These are phyloP conservation scores for Catharus minimus DNA, from an alignment of 2,113 vertebrate species.

Conservation along the genomic window DNA sequence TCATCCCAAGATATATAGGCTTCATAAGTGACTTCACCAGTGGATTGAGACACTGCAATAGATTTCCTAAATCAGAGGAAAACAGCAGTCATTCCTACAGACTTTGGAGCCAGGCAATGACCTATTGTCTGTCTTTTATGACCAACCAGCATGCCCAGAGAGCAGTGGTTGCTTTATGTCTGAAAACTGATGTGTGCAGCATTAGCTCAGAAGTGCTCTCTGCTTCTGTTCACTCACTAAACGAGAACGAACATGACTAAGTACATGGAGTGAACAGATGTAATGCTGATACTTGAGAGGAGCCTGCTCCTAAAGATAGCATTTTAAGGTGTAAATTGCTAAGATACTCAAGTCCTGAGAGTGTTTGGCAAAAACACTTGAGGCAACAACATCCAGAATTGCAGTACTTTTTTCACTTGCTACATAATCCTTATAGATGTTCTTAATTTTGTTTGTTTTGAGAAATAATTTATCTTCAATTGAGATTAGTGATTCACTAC, in stretches of 20 bases:
- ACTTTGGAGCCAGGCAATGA: neutral
- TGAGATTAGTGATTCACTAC: neutral
- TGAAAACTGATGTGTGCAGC: neutral
- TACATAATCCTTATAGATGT: neutral
- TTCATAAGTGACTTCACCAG: neutral
- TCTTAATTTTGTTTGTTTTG: neutral
- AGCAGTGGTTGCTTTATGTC: neutral
- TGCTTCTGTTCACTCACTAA: neutral
- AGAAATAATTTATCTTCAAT: neutral
- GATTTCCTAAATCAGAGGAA: neutral
- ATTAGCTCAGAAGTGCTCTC: neutral
- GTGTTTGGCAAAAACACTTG: neutral
- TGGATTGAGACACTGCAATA: neutral
- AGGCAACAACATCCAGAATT: neutral
- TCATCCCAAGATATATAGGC: neutral
- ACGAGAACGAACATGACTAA: neutral
- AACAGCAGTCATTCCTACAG: neutral
- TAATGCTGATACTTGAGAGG: neutral
- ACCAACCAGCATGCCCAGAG: neutral
- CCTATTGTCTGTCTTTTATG: neutral
- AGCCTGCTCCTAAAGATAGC: neutral
- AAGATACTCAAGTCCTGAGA: neutral
- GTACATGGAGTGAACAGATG: neutral
- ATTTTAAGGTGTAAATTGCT: slow-evolving; percentile 16
- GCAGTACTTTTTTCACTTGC: neutral